Conservation (phyloP, 2,113 vertebrate species). For the Perccottus glenii region DNA sequence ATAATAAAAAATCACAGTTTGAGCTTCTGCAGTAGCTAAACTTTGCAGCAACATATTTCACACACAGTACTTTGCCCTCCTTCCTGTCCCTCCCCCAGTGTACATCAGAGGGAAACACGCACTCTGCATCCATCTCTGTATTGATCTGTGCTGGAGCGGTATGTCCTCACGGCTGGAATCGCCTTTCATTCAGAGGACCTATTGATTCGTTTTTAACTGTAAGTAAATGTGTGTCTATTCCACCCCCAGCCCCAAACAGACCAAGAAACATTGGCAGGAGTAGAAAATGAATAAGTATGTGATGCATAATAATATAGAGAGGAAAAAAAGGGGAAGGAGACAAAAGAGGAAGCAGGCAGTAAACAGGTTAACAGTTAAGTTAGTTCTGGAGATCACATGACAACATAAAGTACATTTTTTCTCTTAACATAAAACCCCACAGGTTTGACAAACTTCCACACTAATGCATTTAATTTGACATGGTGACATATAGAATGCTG, state of each 20-base stretch:
- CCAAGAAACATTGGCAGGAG: constrained; percentile 8
- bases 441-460: too few relatives aligned
- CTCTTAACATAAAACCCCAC: too few relatives aligned
- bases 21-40: constrained; percentile 22
- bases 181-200: constrained; percentile 61
- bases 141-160: constrained; percentile 54
- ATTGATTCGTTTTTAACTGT: constrained; percentile 57
- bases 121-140: constrained; percentile 42
- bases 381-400: too few relatives aligned
- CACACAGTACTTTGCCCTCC: constrained; percentile 7
- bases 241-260: constrained; percentile 15
- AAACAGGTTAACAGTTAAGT: constrained; percentile 11
- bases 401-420: too few relatives aligned
- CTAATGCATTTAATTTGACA: too few relatives aligned
- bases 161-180: constrained; percentile 45
- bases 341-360: constrained; percentile 33
- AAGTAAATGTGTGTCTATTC: not conserved
- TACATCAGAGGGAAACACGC: constrained; percentile 25
- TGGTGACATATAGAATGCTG: too few relatives aligned
- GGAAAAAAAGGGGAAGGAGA: not conserved
- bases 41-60: constrained; percentile 9
- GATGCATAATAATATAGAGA: constrained; percentile 24
- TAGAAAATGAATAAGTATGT: not conserved
- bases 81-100: constrained; percentile 23
- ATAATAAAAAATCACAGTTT: constrained; percentile 9